These are phyloP conservation scores for Akabosia matsudoensis DNA, from an alignment of 1,140 invertebrate genomes.

Conservation along the genomic window DNA sequence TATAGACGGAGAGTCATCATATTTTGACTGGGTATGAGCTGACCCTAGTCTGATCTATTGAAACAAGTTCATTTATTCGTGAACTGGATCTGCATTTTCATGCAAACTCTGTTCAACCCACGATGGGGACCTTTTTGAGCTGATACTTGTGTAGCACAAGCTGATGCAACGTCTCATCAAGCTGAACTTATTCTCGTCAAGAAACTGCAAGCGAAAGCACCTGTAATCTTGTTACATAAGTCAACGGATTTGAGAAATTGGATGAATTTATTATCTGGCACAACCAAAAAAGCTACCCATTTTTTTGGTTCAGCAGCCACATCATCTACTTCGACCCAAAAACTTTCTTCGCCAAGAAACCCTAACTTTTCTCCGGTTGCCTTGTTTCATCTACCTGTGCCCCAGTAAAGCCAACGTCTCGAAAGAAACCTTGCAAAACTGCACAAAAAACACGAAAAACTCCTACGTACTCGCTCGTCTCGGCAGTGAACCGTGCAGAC, in stretches of 20 bases:
- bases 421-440: background rate
- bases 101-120: background rate
- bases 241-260: background rate
- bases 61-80: no score
- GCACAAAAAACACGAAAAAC: no score
- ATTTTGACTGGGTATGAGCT: no score
- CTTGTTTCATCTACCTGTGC: background rate
- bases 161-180: background rate
- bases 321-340: background rate
- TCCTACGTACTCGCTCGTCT: background rate
- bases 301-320: constrained; percentile 8
- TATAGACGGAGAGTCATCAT: no score
- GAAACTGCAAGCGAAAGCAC: background rate
- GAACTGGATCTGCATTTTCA: constrained; percentile 15
- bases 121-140: background rate
- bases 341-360: background rate
- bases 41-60: no score
- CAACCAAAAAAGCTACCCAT: background rate
- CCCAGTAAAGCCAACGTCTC: background rate
- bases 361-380: background rate
- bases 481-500: constrained; percentile 21
- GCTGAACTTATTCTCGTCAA: background rate
- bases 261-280: background rate
- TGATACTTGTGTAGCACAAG: background rate
- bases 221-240: constrained; percentile 2